Evolutionary conservation across 2,888 invertebrate species (phyloP).

Genomic region (Acanthosepion lycidas): DNA sequence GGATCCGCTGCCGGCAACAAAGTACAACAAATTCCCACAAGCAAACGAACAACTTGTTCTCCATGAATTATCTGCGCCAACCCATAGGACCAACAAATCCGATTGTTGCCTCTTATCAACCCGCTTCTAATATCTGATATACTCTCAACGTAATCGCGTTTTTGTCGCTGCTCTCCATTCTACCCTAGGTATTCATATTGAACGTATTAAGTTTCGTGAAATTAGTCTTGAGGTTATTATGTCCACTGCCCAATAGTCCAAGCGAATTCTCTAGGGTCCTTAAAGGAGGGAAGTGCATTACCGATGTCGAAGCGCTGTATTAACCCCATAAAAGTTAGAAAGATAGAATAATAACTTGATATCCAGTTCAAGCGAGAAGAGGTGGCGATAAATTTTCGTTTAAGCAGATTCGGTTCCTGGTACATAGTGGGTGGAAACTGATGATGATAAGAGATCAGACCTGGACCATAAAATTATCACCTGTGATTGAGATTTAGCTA

Average conservation of each 20-base stretch:
- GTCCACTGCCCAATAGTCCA: neutral
- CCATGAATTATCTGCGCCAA: neutral
- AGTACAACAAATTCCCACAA: neutral
- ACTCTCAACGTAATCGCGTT: neutral
- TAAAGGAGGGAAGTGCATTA: neutral
- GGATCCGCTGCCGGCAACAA: neutral
- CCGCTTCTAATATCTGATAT: neutral
- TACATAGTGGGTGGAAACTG: neutral
- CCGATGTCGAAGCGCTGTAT: neutral
- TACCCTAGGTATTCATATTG: neutral
- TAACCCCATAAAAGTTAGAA: neutral
- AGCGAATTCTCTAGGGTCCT: neutral
- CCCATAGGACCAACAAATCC: neutral
- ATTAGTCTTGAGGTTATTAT: neutral
- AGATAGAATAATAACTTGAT: neutral
- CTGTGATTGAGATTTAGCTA: too few relatives aligned
- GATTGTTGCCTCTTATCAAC: neutral
- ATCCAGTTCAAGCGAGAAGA: neutral
- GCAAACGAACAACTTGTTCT: neutral
- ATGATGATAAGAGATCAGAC: neutral
- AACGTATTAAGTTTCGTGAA: neutral
- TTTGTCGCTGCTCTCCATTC: neutral
- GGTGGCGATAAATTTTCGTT: neutral
- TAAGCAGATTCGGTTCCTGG: neutral
- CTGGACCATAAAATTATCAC: too few relatives aligned